Evolutionary conservation across 2,888 invertebrate species (phyloP), one percentile per base, ranked within the genome.

Genomic region (Vandiemenella viatica): DNA sequence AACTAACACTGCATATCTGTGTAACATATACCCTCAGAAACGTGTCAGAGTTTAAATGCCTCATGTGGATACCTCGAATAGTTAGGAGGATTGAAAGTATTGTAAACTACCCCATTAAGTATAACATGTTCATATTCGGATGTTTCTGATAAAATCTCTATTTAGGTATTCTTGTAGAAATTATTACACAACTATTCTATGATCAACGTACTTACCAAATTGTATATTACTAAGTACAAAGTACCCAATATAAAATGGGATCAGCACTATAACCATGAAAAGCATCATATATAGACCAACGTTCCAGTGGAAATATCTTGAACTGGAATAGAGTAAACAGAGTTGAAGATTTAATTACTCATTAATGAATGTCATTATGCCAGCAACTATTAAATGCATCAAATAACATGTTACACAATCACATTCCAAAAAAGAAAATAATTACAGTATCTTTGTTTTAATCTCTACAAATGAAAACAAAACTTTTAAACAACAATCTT

Each of bases 171-270:
- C n/a, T n/a, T n/a, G n/a, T n/a, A n/a, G n/a, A n/a, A n/a, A n/a
- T n/a, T n/a, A n/a, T n/a, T n/a, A n/a, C n/a, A n/a, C n/a, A n/a
- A n/a, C n/a, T n/a, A n/a, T n/a, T n/a, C n/a, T n/a, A n/a, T n/a
- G n/a, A n/a, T n/a, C n/a, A n/a, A n/a, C n/a, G n/a, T 15, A 63
- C 77, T 76, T 70, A 88, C 87, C 85, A 68, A 84, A 82, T 62
- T 82, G 75, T 53, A 93, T 75, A 68, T 92, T 93, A 63, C 85
- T 84, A 59, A 96, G 81, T 58, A 91, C 84, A 65, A 88, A 93
- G 66, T 92, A 95, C 23, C 89, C 89, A 61, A 97, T 92, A 65
- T 96, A 97, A 68, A 95, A 87, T 49, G 98, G 98, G 68, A 98
- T 87, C 40, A 96, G 73, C 8, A 93, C 88, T 58, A 98, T 93